Evolutionary conservation across 1,140 invertebrate species (phyloP), one percentile per base, ranked within the genome.

Genomic region (Apis dorsata): DNA sequence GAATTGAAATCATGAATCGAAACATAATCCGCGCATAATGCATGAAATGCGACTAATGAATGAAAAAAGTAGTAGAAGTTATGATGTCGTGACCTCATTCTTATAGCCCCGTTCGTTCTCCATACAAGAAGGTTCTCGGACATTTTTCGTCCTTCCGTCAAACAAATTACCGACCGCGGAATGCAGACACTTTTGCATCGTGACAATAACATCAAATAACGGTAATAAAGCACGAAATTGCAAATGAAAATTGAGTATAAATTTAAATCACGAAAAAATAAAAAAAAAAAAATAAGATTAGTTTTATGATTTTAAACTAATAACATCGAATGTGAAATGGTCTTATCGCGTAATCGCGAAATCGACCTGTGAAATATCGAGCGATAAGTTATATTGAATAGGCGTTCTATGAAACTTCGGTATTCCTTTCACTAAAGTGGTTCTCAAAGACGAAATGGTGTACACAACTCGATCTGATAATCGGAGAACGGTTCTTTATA

Each of bases 401-500:
- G 66, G 34, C 24, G 59, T 71, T 86, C 72, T 80, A 84, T 86
- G 62, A 59, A 59, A 81, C 69, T 74, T 57, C 34, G 44, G 81
- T 85, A 76, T 85, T 85, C 90, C 91, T 91, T 91, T 91, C 91
- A 90, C 90, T 88, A 34, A 85, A 89, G 89, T 28, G 86, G 84
- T 86, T 86, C 82, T 88, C 83, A 79, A 83, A 75, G 72, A 59
- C 62, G 44, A 65, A 62, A 49, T 63, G 70, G 17, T 55, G 17
- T 8, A 19, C 21, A 34, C 17, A 55, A 21, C n/a, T 21, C 1
- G n/a, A 55, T 63, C 55, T 53, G 51, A 77, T 78, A 62, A 44
- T 34, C 10, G 34, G 60, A 63, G 28, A 78, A 77, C 74, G 62
- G 57, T 60, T 77, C 66, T 84, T 74, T 77, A 51, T 15, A 44